phyloP scores from a whole-genome alignment of 53 echinoderm and acorn worm species.

The Paracentrotus lividus region DNA sequence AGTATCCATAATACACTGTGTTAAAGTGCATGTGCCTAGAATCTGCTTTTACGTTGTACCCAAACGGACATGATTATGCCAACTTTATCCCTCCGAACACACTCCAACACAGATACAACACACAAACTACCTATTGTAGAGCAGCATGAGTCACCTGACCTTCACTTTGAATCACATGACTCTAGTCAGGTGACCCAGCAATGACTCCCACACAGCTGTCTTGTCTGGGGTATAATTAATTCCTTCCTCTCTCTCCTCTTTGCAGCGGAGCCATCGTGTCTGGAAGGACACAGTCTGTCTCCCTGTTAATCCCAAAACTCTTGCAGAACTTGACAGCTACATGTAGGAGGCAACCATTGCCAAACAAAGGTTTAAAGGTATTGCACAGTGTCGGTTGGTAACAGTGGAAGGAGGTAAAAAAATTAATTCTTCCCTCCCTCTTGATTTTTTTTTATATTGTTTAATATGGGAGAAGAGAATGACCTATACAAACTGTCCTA shows the following conservation, averaged over 20 bases:
- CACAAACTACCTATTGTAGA: conserved; percentile 18
- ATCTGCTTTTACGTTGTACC: no score
- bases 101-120: conserved; percentile 5
- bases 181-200: conserved; percentile 10
- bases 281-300: neutral
- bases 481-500: no score
- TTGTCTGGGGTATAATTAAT: conserved; percentile 43
- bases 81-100: conserved; percentile 7
- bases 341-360: neutral
- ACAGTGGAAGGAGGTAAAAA: no score
- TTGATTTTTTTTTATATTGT: no score
- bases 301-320: neutral
- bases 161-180: conserved; percentile 50
- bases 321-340: neutral
- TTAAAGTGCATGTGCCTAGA: no score
- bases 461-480: no score
- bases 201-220: conserved; percentile 31
- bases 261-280: neutral
- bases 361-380: neutral
- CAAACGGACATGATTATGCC: no score
- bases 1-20: no score
- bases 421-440: no score
- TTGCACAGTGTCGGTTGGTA: no score
- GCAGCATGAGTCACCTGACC: conserved; percentile 57
- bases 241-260: conserved; percentile 5